Evolutionary conservation across 2,797 vertebrate genomes (phyloP).

Genomic region (Esox masquinongy): DNA sequence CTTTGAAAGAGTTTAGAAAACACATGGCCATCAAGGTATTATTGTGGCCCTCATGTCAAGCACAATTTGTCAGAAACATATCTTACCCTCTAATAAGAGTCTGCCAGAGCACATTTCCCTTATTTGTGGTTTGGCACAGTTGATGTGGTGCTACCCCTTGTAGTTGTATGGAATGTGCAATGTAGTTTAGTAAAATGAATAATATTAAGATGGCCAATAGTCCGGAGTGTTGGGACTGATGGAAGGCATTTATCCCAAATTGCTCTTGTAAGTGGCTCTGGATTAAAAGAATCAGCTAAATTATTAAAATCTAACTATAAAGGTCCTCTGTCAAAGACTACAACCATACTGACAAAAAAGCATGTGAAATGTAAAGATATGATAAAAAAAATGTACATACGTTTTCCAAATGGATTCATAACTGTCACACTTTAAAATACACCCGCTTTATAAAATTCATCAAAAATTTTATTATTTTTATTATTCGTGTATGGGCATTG

Average conservation of each 20-base stretch:
- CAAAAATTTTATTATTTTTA: no score
- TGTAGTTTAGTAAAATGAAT: no score
- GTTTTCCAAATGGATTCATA: no score
- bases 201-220: no score
- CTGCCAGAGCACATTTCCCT: constrained; percentile 1
- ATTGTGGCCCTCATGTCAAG: constrained; percentile 20
- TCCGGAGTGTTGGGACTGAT: background rate
- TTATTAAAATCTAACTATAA: no score
- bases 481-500: no score
- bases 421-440: no score
- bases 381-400: no score
- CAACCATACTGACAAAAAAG: constrained; percentile 6
- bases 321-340: background rate
- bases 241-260: no score
- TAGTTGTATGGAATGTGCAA: constrained; percentile 15
- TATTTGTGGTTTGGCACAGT: constrained; percentile 26
- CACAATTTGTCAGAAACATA: constrained; percentile 30
- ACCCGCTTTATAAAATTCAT: no score
- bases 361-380: background rate
- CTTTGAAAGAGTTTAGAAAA: constrained; percentile 17
- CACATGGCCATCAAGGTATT: constrained; percentile 8
- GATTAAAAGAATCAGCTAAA: no score
- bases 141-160: constrained; percentile 12
- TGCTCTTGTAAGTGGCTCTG: no score
- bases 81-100: constrained; percentile 2